Evolutionary conservation across 2,888 invertebrate genomes (phyloP).

Genomic region (Conchocele bisecta): DNA sequence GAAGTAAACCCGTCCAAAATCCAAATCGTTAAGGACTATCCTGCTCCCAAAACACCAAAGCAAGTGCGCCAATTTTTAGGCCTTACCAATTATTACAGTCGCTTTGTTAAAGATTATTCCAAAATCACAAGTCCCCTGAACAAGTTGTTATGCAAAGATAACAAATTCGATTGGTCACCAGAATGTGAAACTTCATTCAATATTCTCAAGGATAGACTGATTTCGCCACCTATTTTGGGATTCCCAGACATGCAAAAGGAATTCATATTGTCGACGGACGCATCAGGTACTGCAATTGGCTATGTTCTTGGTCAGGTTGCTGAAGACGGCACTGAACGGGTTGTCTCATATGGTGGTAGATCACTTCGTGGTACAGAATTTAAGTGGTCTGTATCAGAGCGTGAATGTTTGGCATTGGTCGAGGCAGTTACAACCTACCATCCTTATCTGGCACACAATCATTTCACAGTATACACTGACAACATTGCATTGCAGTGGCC

Average conservation of each 20-base stretch:
- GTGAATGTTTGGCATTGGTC: constrained; percentile 58
- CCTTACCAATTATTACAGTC: constrained; percentile 44
- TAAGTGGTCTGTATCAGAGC: constrained; percentile 51
- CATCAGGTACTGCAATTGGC: constrained; percentile 25
- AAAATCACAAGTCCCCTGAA: constrained; percentile 50
- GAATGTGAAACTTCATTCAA: constrained; percentile 38
- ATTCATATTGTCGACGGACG: constrained; percentile 8
- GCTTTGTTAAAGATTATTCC: constrained; percentile 52
- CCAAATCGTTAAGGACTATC: constrained; percentile 33
- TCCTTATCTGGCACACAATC: constrained; percentile 38
- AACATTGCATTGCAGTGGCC: constrained; percentile 42
- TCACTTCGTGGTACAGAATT: constrained; percentile 43
- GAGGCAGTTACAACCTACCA: constrained; percentile 55
- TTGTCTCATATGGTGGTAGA: constrained; percentile 54
- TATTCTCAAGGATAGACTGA: constrained; percentile 16
- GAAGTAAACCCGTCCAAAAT: constrained; percentile 46
- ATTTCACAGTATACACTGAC: constrained; percentile 50
- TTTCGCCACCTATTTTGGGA: constrained; percentile 34
- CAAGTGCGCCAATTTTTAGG: constrained; percentile 46
- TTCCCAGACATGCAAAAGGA: constrained; percentile 21
- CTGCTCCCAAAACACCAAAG: constrained; percentile 43
- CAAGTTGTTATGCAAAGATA: constrained; percentile 38
- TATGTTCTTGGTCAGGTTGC: constrained; percentile 39
- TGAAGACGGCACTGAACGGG: constrained; percentile 39
- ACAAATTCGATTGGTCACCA: constrained; percentile 44